Base-by-base conservation (phyloP, 2,888 invertebrate species). In the Agriopis marginaria region DNA sequence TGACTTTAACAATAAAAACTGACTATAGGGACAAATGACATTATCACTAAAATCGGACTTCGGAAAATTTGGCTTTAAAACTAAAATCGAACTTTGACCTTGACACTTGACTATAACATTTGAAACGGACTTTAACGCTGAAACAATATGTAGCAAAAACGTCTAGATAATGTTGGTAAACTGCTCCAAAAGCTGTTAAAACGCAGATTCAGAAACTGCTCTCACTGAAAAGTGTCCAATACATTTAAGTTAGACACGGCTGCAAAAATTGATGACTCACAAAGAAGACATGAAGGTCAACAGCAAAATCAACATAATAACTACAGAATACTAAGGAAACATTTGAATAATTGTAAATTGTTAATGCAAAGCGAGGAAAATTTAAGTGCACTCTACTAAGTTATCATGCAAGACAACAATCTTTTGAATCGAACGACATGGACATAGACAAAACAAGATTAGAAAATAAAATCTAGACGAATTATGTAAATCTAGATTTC, bases 11-110 rank as follows among this genome's bases (percentile, higher is more conserved):
- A 54, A 53, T 45, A 45, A 60, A 32, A 23, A 42, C 12, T 10
- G 42, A 11, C 40, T 42, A 42, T 42, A 5, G 8, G 42, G 8
- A 32, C 32, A 32, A 1, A 1, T 23, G 17, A 23, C 17, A 23
- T 23, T 23, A 23, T 23, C 17, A 23, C 17, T 1, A 23, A 23
- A 23, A 23, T 23, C 17, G 17, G 17, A 77, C 66, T 81, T 82
- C 76, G 82, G 82, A 77, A 80, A 78, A 78, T 66, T 68, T 66
- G 68, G 58, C 66, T 64, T 70, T 58, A 60, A 61, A 42, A 60
- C 59, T 45, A 45, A 60, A 32, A 23, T 17, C 9, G 11, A 42
- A 11, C 32, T 55, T 1, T 17, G 2, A 3, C n/a, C n/a, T n/a
- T n/a, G 0, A 6, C 8, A 42, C 7, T 9, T 10, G 42, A 7